Conservation (phyloP, 2,888 invertebrate species). For the Allophyes oxyacanthae region DNA sequence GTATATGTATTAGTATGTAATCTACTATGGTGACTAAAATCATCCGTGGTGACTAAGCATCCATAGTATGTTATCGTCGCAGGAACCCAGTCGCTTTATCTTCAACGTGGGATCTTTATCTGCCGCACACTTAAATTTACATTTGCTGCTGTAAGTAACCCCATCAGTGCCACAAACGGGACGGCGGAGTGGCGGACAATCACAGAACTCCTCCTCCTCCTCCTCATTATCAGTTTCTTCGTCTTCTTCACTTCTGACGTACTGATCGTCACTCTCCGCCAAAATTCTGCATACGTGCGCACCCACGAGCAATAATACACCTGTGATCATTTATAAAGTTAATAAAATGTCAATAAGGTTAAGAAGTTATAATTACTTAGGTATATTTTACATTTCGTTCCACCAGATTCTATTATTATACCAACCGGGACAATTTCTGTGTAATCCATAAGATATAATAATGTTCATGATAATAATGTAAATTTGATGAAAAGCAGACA, state of each 20-base stretch:
- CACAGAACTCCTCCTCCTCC: neutral
- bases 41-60: neutral
- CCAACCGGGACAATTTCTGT: too few species aligned
- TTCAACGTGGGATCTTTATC: conserved; percentile 9
- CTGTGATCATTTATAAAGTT: conserved; percentile 8
- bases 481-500: too few species aligned
- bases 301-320: conserved; percentile 21
- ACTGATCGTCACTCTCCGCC: conserved; percentile 10
- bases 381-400: too few species aligned
- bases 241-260: neutral
- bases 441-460: too few species aligned
- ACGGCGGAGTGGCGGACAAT: neutral
- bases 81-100: conserved; percentile 6
- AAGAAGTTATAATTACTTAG: too few species aligned
- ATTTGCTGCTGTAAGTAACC: conserved; percentile 61
- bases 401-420: too few species aligned
- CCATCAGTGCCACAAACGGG: conserved; percentile 47
- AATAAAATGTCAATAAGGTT: too few species aligned
- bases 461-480: too few species aligned
- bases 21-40: neutral
- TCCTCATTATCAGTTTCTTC: neutral
- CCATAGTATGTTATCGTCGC: neutral
- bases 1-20: too few species aligned
- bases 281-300: conserved; percentile 5
- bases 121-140: conserved; percentile 60